Evolutionary conservation across 2,797 vertebrate genomes (phyloP), one percentile per base, ranked within the genome.

Genomic region (Intellagama lesueurii): DNA sequence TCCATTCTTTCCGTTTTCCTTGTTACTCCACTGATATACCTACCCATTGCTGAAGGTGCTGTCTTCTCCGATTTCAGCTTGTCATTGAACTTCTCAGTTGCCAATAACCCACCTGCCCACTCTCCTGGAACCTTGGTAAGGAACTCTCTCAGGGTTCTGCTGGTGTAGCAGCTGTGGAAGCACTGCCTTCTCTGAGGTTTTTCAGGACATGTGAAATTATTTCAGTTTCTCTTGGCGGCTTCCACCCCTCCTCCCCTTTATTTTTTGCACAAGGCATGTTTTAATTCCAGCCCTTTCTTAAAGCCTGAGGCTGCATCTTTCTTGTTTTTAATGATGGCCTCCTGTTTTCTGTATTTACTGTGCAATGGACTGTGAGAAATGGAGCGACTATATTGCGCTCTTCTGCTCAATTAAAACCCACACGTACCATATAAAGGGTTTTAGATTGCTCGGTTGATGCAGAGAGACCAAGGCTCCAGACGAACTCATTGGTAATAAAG

Each of bases 171-270:
- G n/a, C 76, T 75, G 79, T 88, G 66, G 76, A 60, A 44, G 32
- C 82, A 87, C 90, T 94, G 90, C 86, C 35, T 91, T 78, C 83
- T 12, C 44, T 28, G 69, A 90, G 26, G 12, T 91, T 90, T 87
- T 73, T 87, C 85, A 72, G 70, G n/a, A 75, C 52, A 89, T 26
- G 76, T 78, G 82, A 47, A 70, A 44, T n/a, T 14, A 14, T 52
- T 85, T 60, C n/a, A 75, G 12, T 56, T 56, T 75, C 19, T 7
- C 52, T 85, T 73, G 56, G 22, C 24, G 22, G 52, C 69, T 73
- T 30, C 30, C 26, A 4, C 24, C 24, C 0, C 5, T 14, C 24
- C 47, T 14, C 24, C 56, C 91, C 24, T 24, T 91, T 70, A 75
- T 40, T 60, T 90, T 56, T 91, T 85, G n/a, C 60, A 84, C 30